These are phyloP conservation scores for Myrmophylax atrothorax DNA, from an alignment of 2,113 vertebrate genomes.

Conservation along the genomic window DNA sequence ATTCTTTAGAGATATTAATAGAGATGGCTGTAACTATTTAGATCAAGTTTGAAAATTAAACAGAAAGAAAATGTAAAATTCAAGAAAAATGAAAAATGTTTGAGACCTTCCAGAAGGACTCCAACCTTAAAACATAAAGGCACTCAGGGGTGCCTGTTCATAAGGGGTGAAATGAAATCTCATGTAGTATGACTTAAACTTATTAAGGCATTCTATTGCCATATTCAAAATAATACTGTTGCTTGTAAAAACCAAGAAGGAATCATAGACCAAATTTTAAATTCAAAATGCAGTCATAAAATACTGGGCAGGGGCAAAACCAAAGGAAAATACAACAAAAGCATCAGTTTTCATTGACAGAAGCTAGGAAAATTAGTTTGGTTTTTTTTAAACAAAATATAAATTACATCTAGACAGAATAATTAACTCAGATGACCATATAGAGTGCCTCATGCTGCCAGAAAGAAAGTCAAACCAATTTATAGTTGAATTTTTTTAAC, in stretches of 20 bases:
- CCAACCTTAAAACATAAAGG: not conserved
- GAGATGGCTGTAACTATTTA: not conserved
- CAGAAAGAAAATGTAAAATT: not conserved
- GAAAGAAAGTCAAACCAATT: not conserved
- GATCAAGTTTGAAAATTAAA: not conserved
- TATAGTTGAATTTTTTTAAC: not conserved
- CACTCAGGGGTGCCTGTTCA: not conserved
- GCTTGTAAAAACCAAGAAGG: not conserved
- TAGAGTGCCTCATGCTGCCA: not conserved
- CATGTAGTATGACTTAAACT: not conserved
- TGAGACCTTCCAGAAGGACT: not conserved
- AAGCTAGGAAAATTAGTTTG: not conserved
- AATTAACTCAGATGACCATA: not conserved
- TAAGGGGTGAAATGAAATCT: not conserved
- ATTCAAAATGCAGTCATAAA: not conserved
- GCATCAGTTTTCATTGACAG: not conserved
- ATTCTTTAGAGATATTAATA: not conserved
- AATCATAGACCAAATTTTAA: not conserved
- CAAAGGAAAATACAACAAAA: not conserved
- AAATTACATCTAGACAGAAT: not conserved
- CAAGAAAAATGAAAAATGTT: not conserved
- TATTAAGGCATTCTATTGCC: not conserved
- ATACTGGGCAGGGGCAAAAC: not conserved
- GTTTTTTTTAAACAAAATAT: not conserved
- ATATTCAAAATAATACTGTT: not conserved